Percentiles rank a stretch among this genome's conserved stretches.
These are phyloP conservation scores for Caenorhabditis afra DNA, from an alignment of 2,888 invertebrate genomes.

Conservation along the genomic window DNA sequence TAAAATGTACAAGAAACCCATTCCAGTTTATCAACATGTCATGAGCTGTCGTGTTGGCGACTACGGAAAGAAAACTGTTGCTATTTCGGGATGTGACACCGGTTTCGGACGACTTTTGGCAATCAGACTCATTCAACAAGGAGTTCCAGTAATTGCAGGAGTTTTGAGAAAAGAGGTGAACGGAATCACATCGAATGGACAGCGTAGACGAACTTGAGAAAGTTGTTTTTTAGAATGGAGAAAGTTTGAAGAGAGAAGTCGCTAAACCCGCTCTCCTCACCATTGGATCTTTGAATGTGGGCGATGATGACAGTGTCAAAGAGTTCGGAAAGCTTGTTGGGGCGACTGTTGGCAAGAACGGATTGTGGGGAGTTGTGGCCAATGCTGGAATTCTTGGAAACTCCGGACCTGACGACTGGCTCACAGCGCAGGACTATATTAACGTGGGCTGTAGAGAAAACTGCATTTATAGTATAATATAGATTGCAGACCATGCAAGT, in stretches of 20 bases:
- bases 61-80: constrained; percentile 53
- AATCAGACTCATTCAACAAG: constrained; percentile 46
- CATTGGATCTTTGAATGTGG: constrained; percentile 72
- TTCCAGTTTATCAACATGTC: constrained; percentile 43
- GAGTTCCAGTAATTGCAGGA: constrained; percentile 67
- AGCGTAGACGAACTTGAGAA: background rate
- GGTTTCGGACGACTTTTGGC: constrained; percentile 65
- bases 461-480: background rate
- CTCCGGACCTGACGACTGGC: constrained; percentile 80
- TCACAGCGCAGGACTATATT: constrained; percentile 78
- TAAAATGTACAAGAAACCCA: no score
- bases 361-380: constrained; percentile 75
- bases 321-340: constrained; percentile 66
- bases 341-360: constrained; percentile 40
- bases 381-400: constrained; percentile 77
- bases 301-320: constrained; percentile 69
- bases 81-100: constrained; percentile 67
- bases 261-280: constrained; percentile 45
- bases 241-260: constrained; percentile 60
- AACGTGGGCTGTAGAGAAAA: constrained; percentile 46
- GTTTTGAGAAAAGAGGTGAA: constrained; percentile 54
- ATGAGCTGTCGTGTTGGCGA: constrained; percentile 24
- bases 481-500: constrained; percentile 64
- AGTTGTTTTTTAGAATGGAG: constrained; percentile 64
- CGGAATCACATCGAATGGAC: no score